Conservation (phyloP, 1,140 invertebrate species). For the Odontomachus brunneus region DNA sequence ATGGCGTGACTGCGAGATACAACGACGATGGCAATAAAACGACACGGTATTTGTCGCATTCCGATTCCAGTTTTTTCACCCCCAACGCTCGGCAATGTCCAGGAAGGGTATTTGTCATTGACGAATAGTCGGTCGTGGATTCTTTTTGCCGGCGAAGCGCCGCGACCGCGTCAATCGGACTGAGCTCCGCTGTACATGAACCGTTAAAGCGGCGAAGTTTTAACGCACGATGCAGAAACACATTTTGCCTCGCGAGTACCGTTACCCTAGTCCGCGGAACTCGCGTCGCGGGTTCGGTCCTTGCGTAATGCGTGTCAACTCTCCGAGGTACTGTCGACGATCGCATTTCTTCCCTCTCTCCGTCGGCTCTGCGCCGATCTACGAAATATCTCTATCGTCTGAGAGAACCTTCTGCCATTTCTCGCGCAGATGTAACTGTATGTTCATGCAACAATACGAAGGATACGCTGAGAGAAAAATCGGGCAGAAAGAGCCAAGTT, state of each 20-base stretch:
- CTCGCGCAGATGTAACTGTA: no score
- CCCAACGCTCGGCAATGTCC: slow-evolving; percentile 4
- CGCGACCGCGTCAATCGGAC: slow-evolving; percentile 30
- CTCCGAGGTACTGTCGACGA: not conserved
- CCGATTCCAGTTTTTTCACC: slow-evolving; percentile 8
- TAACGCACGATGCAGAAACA: slow-evolving; percentile 59
- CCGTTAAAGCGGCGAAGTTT: slow-evolving; percentile 62
- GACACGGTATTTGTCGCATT: slow-evolving; percentile 20
- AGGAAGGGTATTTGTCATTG: slow-evolving; percentile 26
- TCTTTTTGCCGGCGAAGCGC: not conserved
- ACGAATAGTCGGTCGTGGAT: slow-evolving; percentile 26
- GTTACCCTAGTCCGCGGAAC: slow-evolving; percentile 60
- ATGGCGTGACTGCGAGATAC: no score
- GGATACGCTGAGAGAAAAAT: no score
- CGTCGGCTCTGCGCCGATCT: not conserved
- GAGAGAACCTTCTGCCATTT: no score
- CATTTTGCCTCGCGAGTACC: slow-evolving; percentile 61
- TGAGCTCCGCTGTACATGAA: slow-evolving; percentile 59
- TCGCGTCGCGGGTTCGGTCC: slow-evolving; percentile 4
- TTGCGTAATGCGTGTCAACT: slow-evolving; percentile 22
- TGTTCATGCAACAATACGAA: no score
- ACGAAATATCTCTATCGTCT: no score
- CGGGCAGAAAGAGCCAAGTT: no score
- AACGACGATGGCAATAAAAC: not conserved
- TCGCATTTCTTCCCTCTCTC: not conserved